Evolutionary conservation across 2,797 vertebrate species (phyloP), one percentile per base, ranked within the genome.

Genomic region (Eutrigla gurnardus): DNA sequence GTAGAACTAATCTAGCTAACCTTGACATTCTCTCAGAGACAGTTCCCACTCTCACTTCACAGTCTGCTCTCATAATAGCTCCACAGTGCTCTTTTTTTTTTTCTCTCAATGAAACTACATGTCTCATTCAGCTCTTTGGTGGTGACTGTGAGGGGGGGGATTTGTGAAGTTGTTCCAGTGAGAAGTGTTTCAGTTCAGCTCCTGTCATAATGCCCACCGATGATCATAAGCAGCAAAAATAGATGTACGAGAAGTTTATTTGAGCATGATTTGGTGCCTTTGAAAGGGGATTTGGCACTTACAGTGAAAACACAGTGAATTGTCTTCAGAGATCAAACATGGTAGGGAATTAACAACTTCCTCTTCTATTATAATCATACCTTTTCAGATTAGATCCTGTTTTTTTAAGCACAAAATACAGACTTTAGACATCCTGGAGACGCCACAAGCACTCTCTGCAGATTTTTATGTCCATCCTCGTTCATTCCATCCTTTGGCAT

Each of bases 1-100:
- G 91, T 90, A 83, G 83, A 93, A 90, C 80, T 91, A 90, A 93
- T 91, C 88, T 90, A 25, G 80, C 86, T 90, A 91, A 91, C 91
- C 91, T 92, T 92, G 91, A 90, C 89, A 88, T 92, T 93, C 89
- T 77, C 89, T 85, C 69, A 39, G 83, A 91, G 82, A 90, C 87
- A 76, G 82, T 90, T 89, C 89, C 87, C 79, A 88, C 81, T 92
- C 86, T 90, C 82, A 88, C 76, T 90, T 88, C 84, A 81, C 82
- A 91, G 84, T 91, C 80, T 73, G 70, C 75, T 92, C 89, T 90
- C 89, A 90, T 89, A 89, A 90, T 88, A 88, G 90, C 83, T 50
- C 80, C 76, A 88, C 88, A 88, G 85, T 85, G 59, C 65, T 87
- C 70, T 63, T 62, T 71, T 83, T 65, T 86, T 77, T 75, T 86